phyloP scores from a whole-genome alignment of 2,113 vertebrate species.

The Syngnathus typhle region DNA sequence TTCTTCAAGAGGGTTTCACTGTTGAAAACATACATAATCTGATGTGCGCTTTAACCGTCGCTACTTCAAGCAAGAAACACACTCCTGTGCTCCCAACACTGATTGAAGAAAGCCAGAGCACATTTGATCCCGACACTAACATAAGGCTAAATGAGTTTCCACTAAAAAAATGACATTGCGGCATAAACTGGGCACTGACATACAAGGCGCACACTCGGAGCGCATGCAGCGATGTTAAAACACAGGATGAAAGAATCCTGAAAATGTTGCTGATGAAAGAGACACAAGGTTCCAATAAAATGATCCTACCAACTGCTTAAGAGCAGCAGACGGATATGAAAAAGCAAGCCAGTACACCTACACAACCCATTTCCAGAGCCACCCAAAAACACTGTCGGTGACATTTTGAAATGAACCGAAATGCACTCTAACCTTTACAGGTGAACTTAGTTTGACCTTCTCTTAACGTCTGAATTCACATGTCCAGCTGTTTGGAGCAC shows the following conservation, averaged over 20 bases:
- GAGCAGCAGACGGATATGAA: too few species aligned
- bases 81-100: constrained; percentile 17
- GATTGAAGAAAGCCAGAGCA: constrained; percentile 45
- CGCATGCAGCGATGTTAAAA: constrained; percentile 31
- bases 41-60: not conserved
- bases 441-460: not conserved
- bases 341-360: too few species aligned
- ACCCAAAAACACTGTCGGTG: not conserved
- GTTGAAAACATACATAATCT: not conserved
- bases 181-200: constrained; percentile 37
- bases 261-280: constrained; percentile 31
- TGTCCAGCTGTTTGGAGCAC: not conserved
- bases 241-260: constrained; percentile 29
- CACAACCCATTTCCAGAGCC: too few species aligned
- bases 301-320: too few species aligned
- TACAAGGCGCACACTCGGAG: constrained; percentile 10
- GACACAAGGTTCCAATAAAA: constrained; percentile 30
- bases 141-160: constrained; percentile 46
- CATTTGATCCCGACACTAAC: not conserved
- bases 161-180: constrained; percentile 33
- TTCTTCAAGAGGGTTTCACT: not conserved
- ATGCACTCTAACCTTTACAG: not conserved
- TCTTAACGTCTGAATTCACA: not conserved
- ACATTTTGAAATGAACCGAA: not conserved
- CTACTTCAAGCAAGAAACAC: not conserved